Base-by-base conservation (phyloP, 2,797 vertebrate species). In the Danio albolineatus region DNA sequence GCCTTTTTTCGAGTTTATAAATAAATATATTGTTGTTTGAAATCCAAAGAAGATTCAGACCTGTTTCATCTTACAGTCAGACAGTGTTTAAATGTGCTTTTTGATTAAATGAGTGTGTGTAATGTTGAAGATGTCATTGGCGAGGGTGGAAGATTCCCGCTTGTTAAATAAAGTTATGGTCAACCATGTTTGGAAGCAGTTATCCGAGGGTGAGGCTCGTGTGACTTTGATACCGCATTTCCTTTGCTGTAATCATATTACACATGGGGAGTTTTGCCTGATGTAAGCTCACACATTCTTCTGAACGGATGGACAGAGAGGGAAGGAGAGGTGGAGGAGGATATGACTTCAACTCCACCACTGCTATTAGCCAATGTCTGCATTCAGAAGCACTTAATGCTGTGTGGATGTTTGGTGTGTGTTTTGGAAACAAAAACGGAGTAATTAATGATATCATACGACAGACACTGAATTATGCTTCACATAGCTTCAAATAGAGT, bases 221-320 rank as follows among this genome's bases (percentile, higher is more conserved):
- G 88, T 89, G 89, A 90, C 85, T 85, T 62, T 81, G 78, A 81
- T 83, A 49, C 67, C 82, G 88, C 87, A 86, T 90, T 88, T 89
- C 90, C 90, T 85, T 28, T 36, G 73, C 54, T 83, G 79, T 86
- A 79, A 87, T 85, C 80, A 39, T 69, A 87, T 87, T 90, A 81
- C 1, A 9, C 76, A 79, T 76, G 49, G 44, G 61, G 85, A 72
- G 82, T 76, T 85, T 70, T 61, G 67, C 59, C 59, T 79, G 65
- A 84, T 73, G 59, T 82, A 36, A 77, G 2, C 62, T n/a, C n/a
- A 44, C 5, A 56, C 56, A 8, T 36, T 80, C 9, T 79, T 53
- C 7, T 67, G 19, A 44, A 64, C 10, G 28, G 4, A 74, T n/a
- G 36, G 43, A 48, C 62, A 51, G n/a, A 10, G 13, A 48, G 28